Base-by-base conservation (phyloP, 1,140 invertebrate species). In the Hydropsyche tenuis region DNA sequence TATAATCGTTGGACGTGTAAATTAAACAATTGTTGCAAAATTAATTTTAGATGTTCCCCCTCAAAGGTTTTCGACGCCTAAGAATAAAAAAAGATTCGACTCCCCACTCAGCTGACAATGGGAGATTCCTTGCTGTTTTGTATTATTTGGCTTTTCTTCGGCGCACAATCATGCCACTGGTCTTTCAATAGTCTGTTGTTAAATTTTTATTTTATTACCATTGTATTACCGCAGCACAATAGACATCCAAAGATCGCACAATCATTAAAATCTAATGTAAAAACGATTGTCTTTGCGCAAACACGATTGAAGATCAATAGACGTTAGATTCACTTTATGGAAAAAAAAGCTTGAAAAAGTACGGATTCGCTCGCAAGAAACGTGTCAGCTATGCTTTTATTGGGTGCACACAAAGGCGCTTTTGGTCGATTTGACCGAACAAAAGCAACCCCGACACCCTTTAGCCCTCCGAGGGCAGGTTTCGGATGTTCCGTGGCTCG, bases 191-290 rank as follows among this genome's bases (percentile, higher is more conserved):
- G 42, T 42, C 48, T 73, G 62, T 73, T 64, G 62, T 37, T 16
- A 48, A 65, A 48, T 73, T 73, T 65, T 73, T 73, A 73, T 73
- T 73, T 73, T 73, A 73, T 73, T 73, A 65, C 71, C 71, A 73
- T 73, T 73, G 71, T 73, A 73, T 73, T 73, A 42, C 43, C 45
- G 11, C 18, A 3, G 5, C 3, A 23, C 4, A 22, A 62, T 62
- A 14, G 18, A 22, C 56, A 20, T 23, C 6, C 56, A 20, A 62
- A 3, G 9, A 9, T 37, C 30, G 30, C 43, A 23, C 56, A 23
- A 23, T 60, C 48, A 20, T 53, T 60, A 60, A 60, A 23, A 60
- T 25, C 20, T 23, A 37, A n/a, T n/a, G n/a, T n/a, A n/a, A n/a
- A n/a, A n/a, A n/a, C n/a, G n/a, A n/a, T n/a, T n/a, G n/a, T n/a